These are phyloP conservation scores for Volucella bombylans DNA, from an alignment of 2,888 invertebrate species.

Conservation along the genomic window DNA sequence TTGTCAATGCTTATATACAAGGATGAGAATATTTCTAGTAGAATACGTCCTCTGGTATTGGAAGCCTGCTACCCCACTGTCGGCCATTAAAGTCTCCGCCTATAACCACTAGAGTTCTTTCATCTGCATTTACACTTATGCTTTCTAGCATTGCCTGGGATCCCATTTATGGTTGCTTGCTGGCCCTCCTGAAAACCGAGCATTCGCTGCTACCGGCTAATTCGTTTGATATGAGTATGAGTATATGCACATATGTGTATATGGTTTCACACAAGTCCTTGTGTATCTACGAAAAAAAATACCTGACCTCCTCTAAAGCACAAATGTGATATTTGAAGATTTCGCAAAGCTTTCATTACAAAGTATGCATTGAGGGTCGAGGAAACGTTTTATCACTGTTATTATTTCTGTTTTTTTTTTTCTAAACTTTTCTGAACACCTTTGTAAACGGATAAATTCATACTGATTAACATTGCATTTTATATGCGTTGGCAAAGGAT, in stretches of 20 bases:
- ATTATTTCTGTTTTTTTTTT: background rate
- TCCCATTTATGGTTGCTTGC: too few species aligned
- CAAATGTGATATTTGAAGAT: slow-evolving; percentile 53
- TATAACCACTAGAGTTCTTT: too few species aligned
- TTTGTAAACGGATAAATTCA: slow-evolving; percentile 47
- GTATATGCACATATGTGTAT: slow-evolving; percentile 13
- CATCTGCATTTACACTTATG: too few species aligned
- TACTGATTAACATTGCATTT: slow-evolving; percentile 27
- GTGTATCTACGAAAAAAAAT: slow-evolving; percentile 25
- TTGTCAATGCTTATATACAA: too few species aligned
- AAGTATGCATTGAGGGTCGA: background rate
- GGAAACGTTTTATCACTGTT: background rate
- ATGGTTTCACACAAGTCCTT: background rate
- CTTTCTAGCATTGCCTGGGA: too few species aligned
- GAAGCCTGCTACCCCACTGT: too few species aligned
- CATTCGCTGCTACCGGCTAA: too few species aligned
- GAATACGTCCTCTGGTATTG: too few species aligned
- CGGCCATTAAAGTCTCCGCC: too few species aligned
- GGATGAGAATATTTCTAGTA: too few species aligned
- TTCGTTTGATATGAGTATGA: background rate
- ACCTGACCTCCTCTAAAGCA: slow-evolving; percentile 60
- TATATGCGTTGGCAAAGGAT: too few species aligned
- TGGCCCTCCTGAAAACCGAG: too few species aligned
- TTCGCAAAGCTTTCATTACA: slow-evolving; percentile 46
- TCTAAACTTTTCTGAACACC: slow-evolving; percentile 28